A percentile compares a stretch with the other conserved stretches of the same genome.
Evolutionary conservation across 2,797 vertebrate species (phyloP).

Genomic region (Halcyon smyrnensis): DNA sequence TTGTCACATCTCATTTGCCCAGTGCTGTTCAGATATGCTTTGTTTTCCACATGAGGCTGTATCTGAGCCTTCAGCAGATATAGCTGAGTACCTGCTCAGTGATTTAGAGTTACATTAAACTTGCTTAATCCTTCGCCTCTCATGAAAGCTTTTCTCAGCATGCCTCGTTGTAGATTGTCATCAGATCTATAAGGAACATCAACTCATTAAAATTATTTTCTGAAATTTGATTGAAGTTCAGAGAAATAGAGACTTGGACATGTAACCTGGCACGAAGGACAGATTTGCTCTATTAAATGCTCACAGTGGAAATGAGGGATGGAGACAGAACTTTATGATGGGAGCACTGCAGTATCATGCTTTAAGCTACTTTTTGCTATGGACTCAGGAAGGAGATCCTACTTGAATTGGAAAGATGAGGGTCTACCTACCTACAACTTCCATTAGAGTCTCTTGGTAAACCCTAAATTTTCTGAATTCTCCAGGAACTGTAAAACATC

Average conservation of each 20-base stretch:
- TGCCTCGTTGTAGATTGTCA: neutral
- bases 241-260: neutral
- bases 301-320: neutral
- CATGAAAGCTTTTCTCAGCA: neutral
- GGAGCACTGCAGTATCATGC: neutral
- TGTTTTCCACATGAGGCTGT: neutral
- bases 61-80: neutral
- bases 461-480: neutral
- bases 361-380: neutral
- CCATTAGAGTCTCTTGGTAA: neutral
- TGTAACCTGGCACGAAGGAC: neutral
- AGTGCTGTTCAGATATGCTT: neutral
- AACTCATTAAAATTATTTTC: neutral
- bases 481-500: neutral
- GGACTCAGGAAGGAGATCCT: neutral
- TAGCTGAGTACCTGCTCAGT: neutral
- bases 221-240: neutral
- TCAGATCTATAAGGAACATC: neutral
- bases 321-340: neutral
- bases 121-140: neutral
- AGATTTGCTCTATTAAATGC: neutral
- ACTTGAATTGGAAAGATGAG: neutral
- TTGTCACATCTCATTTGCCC: neutral
- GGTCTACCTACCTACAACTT: neutral
- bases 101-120: neutral